Percentiles rank a stretch among this genome's conserved stretches.
Conservation (phyloP, 2,888 invertebrate genomes). For the Eumacrocentrus americanus region DNA sequence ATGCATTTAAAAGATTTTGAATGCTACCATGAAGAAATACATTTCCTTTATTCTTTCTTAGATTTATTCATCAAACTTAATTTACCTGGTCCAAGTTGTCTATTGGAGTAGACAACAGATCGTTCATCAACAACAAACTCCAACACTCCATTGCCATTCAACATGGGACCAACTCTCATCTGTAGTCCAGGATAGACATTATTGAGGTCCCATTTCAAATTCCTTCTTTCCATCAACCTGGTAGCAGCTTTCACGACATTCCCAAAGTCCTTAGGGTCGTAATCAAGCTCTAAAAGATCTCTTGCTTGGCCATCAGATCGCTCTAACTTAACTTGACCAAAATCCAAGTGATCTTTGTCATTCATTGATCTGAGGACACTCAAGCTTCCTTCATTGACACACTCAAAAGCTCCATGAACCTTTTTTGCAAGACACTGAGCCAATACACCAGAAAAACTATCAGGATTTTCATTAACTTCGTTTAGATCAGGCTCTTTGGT, state of each 20-base stretch:
- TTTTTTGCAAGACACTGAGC: slow-evolving; percentile 48
- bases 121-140: slow-evolving; percentile 74
- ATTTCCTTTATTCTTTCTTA: too few relatives aligned
- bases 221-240: slow-evolving; percentile 70
- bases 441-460: slow-evolving; percentile 47
- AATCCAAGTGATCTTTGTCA: slow-evolving; percentile 70
- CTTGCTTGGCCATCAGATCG: slow-evolving; percentile 70
- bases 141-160: slow-evolving; percentile 72
- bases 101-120: slow-evolving; percentile 63
- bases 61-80: too few relatives aligned
- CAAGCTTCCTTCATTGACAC: slow-evolving; percentile 74
- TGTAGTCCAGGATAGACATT: slow-evolving; percentile 76
- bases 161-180: slow-evolving; percentile 76
- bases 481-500: slow-evolving; percentile 31
- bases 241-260: slow-evolving; percentile 60
- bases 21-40: too few relatives aligned
- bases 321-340: slow-evolving; percentile 69
- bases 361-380: slow-evolving; percentile 71
- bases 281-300: slow-evolving; percentile 72
- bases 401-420: slow-evolving; percentile 61
- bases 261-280: slow-evolving; percentile 77
- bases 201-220: slow-evolving; percentile 77
- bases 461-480: slow-evolving; percentile 40
- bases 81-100: slow-evolving; percentile 71
- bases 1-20: slow-evolving; percentile 2